phyloP scores from a whole-genome alignment of 2,113 vertebrate genomes.

The Lepisosteus oculatus region DNA sequence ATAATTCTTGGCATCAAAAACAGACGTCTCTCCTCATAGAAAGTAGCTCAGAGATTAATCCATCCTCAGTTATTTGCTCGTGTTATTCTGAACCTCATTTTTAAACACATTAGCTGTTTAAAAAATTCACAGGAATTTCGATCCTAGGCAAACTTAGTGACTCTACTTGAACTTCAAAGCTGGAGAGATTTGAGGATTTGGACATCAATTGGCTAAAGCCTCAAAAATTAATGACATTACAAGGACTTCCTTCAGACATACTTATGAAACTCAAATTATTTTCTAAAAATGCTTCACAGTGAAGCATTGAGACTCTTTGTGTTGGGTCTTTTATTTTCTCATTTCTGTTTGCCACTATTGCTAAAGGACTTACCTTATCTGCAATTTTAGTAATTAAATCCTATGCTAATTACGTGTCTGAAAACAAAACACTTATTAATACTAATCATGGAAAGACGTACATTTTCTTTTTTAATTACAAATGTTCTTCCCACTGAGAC shows the following conservation, averaged over 20 bases:
- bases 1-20: constrained; percentile 10
- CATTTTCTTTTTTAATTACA: constrained; percentile 5
- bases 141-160: constrained; percentile 1
- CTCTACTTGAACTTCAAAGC: constrained; percentile 11
- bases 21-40: not conserved
- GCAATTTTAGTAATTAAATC: not conserved
- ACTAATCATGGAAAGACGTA: not conserved
- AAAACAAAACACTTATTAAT: not conserved
- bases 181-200: constrained; percentile 3
- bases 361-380: too few species aligned
- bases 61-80: not conserved
- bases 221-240: not conserved
- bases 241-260: constrained; percentile 7
- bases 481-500: not conserved
- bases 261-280: not conserved
- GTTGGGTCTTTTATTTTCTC: too few species aligned
- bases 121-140: not conserved
- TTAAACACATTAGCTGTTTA: not conserved
- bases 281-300: constrained; percentile 4
- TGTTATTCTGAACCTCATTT: constrained; percentile 1
- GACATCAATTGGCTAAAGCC: constrained; percentile 12
- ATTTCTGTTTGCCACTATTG: too few species aligned
- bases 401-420: constrained; percentile 55
- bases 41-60: not conserved
- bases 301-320: not conserved